A percentile compares a stretch with the other conserved stretches of the same genome.
These are phyloP conservation scores for Saguinus imperator DNA, from an alignment of 2,113 vertebrate genomes.

Conservation along the genomic window DNA sequence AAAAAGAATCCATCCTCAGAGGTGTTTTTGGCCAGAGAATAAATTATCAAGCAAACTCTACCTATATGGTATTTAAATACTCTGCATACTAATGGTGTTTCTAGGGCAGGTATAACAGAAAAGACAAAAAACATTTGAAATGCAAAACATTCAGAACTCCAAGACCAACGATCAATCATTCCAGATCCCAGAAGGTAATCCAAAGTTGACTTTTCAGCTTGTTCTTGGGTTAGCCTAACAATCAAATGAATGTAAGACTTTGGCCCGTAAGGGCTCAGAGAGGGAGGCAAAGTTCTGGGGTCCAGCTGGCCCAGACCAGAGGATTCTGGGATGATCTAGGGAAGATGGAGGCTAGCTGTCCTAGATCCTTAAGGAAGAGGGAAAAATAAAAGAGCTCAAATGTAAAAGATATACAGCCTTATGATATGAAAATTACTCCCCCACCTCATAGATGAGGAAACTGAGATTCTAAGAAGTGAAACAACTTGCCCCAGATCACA, in stretches of 20 bases:
- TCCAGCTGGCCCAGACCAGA: neutral
- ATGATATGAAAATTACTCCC: neutral
- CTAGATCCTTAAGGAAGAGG: constrained; percentile 12
- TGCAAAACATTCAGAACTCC: constrained; percentile 11
- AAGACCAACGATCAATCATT: neutral
- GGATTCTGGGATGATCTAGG: neutral
- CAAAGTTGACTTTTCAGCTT: neutral
- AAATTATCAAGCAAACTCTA: neutral
- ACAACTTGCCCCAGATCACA: neutral
- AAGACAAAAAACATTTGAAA: constrained; percentile 13
- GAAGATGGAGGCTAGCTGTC: neutral
- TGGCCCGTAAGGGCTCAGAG: neutral
- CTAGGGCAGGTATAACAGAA: neutral
- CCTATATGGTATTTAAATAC: neutral
- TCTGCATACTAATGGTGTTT: neutral
- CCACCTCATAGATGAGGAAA: constrained; percentile 17
- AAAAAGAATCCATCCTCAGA: neutral
- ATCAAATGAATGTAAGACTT: neutral
- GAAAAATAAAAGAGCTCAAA: neutral
- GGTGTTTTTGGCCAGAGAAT: neutral
- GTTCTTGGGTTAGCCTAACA: neutral
- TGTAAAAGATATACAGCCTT: neutral
- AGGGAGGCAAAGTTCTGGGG: neutral
- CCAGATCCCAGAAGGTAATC: neutral
- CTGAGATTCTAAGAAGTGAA: constrained; percentile 17